A percentile compares a stretch with the other conserved stretches of the same genome.
phyloP scores from a whole-genome alignment of 2,888 invertebrate species.

The Sthenelais limicola region DNA sequence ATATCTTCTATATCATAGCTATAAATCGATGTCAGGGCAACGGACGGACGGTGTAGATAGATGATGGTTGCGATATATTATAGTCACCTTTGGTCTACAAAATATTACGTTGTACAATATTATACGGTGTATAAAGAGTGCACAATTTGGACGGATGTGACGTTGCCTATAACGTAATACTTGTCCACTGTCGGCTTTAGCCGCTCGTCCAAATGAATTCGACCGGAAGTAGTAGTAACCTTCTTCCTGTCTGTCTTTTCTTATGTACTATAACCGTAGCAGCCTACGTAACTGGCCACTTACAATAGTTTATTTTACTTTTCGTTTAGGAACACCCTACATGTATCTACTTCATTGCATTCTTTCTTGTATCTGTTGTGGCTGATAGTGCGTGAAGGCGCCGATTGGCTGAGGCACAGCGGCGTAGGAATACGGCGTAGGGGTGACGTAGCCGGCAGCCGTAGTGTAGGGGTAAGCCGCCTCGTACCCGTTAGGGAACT shows the following conservation, averaged over 20 bases:
- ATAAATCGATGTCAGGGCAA: too few relatives aligned
- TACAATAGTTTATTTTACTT: too few relatives aligned
- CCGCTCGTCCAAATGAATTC: constrained; percentile 6
- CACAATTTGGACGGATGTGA: constrained; percentile 29
- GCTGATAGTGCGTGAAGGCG: constrained; percentile 38
- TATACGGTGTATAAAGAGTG: constrained; percentile 24
- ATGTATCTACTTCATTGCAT: constrained; percentile 31
- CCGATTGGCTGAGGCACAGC: constrained; percentile 37
- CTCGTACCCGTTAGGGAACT: constrained; percentile 39
- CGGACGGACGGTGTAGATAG: constrained; percentile 29
- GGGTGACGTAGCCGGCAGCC: constrained; percentile 24
- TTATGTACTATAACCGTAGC: too few relatives aligned
- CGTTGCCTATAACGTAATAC: constrained; percentile 35
- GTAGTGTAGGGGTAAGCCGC: constrained; percentile 40
- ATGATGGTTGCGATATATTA: constrained; percentile 8
- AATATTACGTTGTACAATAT: constrained; percentile 15
- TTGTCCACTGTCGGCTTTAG: constrained; percentile 24
- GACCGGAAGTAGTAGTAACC: too few relatives aligned
- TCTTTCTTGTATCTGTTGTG: constrained; percentile 40
- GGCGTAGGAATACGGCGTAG: constrained; percentile 40
- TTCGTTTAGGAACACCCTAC: constrained; percentile 16
- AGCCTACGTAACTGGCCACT: too few relatives aligned
- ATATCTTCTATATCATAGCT: too few relatives aligned
- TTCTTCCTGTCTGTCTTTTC: too few relatives aligned
- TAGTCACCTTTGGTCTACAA: constrained; percentile 29